Evolutionary conservation across 2,888 invertebrate genomes (phyloP), one percentile per base, ranked within the genome.

Genomic region (Tanaodytes sp.): DNA sequence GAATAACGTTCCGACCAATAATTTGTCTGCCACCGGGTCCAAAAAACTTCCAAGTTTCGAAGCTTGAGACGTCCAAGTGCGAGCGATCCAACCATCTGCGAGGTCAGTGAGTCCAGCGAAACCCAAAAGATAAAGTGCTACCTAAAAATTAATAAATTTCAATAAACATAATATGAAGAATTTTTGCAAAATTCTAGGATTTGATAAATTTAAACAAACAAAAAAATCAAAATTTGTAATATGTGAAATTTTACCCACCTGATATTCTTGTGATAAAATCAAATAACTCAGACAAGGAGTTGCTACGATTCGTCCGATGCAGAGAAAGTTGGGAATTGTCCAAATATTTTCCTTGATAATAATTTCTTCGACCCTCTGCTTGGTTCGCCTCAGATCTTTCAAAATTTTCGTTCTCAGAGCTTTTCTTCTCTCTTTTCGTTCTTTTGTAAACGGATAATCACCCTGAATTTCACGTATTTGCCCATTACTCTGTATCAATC

Each of bases 11-110:
- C 93, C 95, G 73, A 98, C 91, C 1, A 99, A 88, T 31, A 98
- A 88, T 87, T 99, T 99, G 84, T 99, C 98, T 1, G 98, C 98
- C 87, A 97, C 90, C 0, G 98, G 98, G 86, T 99, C 98, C 12
- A 99, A 85, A 80, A 97, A 96, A 63, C 96, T 96, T 0, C 98
- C 98, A 81, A 96, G 89, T 82, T 94, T 94, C 20, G 97, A 95
- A 18, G 94, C 92, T 84, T 99, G 98, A 27, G 92, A 92, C 70
- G 91, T 90, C 90, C 94, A 97, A 51, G 92, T 93, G 62, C 98
- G 89, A 0, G 98, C 98, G 81, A 99, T 97, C 90, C 93, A 96
- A 5, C 98, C 98, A 88, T 99, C 98, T 51, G 96, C 96, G 88
- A 97, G 85, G 87, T 98, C 98, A 40, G 96, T 94, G 1, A 97